Conservation (phyloP, 1,140 invertebrate genomes). For the Andrena cerasifolii region DNA sequence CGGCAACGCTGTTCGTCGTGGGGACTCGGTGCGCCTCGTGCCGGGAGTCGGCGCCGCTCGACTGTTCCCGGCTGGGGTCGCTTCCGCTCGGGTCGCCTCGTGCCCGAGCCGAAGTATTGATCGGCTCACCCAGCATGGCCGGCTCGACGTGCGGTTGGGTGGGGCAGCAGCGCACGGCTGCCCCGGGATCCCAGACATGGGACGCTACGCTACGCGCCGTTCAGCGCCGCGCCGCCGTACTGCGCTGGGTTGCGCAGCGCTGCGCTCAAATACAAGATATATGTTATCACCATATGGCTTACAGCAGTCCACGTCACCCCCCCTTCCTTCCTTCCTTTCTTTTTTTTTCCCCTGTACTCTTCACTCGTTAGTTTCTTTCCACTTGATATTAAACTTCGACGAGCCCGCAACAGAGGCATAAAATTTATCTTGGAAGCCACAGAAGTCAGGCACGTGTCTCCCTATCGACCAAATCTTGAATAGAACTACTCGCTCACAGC, state of each 20-base stretch:
- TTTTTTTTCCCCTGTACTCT: too few relatives aligned
- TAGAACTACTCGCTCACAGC: too few relatives aligned
- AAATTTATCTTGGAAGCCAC: not conserved
- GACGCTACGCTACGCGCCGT: slow-evolving; percentile 20
- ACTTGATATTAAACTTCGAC: not conserved
- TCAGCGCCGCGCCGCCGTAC: not conserved
- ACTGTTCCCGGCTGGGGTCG: slow-evolving; percentile 47
- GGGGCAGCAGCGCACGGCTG: slow-evolving; percentile 68
- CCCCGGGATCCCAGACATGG: slow-evolving; percentile 65
- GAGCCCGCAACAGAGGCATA: not conserved
- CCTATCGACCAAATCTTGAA: not conserved
- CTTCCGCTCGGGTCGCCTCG: slow-evolving; percentile 27
- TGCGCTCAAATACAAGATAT: not conserved
- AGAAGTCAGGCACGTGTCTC: not conserved
- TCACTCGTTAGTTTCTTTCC: not conserved
- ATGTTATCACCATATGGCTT: not conserved
- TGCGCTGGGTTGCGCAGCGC: not conserved
- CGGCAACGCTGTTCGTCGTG: slow-evolving; percentile 75
- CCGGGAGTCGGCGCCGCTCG: slow-evolving; percentile 63
- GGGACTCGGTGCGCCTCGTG: slow-evolving; percentile 71
- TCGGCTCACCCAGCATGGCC: slow-evolving; percentile 68
- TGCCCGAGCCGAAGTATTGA: slow-evolving; percentile 68
- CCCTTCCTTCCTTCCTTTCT: not conserved
- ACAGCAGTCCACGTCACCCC: not conserved
- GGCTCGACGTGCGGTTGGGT: slow-evolving; percentile 65